Evolutionary conservation across 2,888 invertebrate genomes (phyloP).

Genomic region (Agriotes lineatus): DNA sequence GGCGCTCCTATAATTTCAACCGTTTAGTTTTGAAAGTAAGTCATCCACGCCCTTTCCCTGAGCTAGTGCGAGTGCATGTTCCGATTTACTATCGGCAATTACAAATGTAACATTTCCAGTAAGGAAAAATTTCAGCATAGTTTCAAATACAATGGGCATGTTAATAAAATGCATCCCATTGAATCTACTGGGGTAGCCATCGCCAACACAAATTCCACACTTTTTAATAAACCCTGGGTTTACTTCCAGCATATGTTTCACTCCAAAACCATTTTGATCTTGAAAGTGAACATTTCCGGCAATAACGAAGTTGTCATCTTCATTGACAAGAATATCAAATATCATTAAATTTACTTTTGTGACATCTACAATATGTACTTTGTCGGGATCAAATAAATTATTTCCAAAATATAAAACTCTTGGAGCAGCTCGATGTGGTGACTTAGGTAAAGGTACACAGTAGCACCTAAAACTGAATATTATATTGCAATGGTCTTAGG

Average conservation of each 20-base stretch:
- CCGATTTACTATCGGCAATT: no score
- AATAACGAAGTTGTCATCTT: not conserved
- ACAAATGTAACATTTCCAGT: no score
- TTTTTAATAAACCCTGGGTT: not conserved
- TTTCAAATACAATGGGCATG: not conserved
- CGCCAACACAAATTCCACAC: constrained; percentile 48
- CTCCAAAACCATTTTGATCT: not conserved
- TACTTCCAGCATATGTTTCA: not conserved
- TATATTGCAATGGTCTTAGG: no score
- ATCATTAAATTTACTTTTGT: not conserved
- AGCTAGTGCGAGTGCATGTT: no score
- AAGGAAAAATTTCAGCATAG: not conserved
- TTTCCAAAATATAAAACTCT: not conserved
- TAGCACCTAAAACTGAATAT: no score
- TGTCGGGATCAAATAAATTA: not conserved
- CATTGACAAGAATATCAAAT: not conserved
- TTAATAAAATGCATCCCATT: constrained; percentile 65
- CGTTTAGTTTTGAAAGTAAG: no score
- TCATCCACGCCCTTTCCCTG: no score
- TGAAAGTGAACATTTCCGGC: not conserved
- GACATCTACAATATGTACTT: not conserved
- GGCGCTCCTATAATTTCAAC: no score
- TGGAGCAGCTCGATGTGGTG: no score
- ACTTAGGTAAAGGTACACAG: no score
- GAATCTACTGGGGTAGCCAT: constrained; percentile 72